A percentile compares a stretch with the other conserved stretches of the same genome.
Conservation (phyloP, 35 echinoderm and acorn worm species). For the Apostichopus parvimensis region DNA sequence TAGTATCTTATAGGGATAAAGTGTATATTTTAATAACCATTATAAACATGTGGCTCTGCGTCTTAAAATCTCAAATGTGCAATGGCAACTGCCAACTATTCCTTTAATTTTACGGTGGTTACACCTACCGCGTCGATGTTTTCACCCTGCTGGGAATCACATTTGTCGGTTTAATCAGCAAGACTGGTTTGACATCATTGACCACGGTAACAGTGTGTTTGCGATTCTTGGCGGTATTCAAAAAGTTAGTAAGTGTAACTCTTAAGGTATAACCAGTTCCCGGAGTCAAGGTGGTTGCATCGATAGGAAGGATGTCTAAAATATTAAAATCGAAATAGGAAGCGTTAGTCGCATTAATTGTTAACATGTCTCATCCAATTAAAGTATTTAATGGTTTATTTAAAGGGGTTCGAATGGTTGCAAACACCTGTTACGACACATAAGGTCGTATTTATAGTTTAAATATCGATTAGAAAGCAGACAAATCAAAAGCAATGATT, state of each 20-base stretch:
- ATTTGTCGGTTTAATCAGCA: neutral
- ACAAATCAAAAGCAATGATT: too few relatives aligned
- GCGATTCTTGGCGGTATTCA: neutral
- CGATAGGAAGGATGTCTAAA: neutral
- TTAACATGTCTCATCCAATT: too few relatives aligned
- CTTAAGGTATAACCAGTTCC: neutral
- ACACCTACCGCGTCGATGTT: neutral
- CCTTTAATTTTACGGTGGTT: neutral
- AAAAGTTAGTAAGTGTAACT: neutral
- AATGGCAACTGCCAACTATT: too few relatives aligned
- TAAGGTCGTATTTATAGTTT: too few relatives aligned
- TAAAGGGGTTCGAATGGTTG: neutral
- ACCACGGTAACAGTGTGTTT: neutral
- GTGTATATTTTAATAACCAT: too few relatives aligned
- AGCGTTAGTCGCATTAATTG: too few relatives aligned
- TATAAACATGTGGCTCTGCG: too few relatives aligned
- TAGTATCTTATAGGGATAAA: neutral
- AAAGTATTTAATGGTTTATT: neutral
- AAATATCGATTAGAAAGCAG: too few relatives aligned
- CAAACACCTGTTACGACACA: neutral
- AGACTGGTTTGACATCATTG: neutral
- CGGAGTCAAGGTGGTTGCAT: neutral
- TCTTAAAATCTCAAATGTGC: too few relatives aligned
- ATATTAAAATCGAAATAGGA: neutral
- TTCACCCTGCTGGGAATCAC: slow-evolving; percentile 12